These are phyloP conservation scores for Phylloscopus collybita DNA, from an alignment of 2,797 vertebrate species.

Conservation along the genomic window DNA sequence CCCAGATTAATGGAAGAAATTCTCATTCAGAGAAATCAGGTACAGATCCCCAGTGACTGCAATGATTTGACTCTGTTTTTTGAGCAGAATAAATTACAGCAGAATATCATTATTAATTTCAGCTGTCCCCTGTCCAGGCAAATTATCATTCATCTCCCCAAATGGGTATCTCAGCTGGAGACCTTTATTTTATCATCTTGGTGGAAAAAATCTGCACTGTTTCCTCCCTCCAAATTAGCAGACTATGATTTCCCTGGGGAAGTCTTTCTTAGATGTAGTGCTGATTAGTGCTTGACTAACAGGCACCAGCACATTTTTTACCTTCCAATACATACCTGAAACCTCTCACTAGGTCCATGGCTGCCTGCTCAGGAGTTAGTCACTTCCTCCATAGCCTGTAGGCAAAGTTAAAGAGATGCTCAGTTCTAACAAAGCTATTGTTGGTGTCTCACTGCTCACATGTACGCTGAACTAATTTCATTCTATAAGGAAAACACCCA, in stretches of 20 bases:
- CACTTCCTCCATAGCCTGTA: constrained; percentile 18
- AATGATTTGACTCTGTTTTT: neutral
- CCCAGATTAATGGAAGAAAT: neutral
- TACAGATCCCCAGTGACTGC: neutral
- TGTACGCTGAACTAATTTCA: neutral
- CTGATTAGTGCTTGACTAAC: constrained; percentile 20
- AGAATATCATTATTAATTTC: constrained; percentile 36
- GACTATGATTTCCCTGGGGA: neutral
- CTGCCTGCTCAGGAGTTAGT: constrained; percentile 18
- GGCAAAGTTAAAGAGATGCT: neutral
- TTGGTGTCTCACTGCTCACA: neutral
- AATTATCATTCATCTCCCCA: constrained; percentile 26
- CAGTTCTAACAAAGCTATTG: neutral
- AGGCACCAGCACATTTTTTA: neutral
- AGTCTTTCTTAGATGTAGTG: neutral
- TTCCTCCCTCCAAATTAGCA: constrained; percentile 25
- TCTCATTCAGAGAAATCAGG: constrained; percentile 23
- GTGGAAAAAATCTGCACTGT: neutral
- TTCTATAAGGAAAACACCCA: neutral
- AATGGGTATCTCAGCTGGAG: neutral
- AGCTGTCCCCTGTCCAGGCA: neutral
- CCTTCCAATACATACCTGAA: constrained; percentile 15
- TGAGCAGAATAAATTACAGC: constrained; percentile 1
- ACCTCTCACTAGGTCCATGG: neutral
- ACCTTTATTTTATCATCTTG: constrained; percentile 16